These are phyloP conservation scores for Mallotus villosus DNA, from an alignment of 2,797 vertebrate genomes.

Conservation along the genomic window DNA sequence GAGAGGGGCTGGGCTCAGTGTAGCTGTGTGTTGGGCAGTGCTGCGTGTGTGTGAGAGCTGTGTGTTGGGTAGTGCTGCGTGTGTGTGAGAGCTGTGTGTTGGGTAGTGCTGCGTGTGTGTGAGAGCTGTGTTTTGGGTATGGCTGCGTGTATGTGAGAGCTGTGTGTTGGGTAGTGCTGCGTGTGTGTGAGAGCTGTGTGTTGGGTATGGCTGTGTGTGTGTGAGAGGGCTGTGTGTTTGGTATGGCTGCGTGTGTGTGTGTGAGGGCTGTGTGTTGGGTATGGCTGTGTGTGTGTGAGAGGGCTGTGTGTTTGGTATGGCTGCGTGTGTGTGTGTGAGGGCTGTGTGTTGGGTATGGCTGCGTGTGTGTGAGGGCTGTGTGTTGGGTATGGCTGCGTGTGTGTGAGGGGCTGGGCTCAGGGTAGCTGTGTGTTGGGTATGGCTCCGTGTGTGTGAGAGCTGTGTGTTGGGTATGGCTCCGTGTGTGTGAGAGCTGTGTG, in stretches of 20 bases:
- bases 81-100: conserved; percentile 18
- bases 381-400: conserved; percentile 3
- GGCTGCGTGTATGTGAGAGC: conserved; percentile 22
- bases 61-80: conserved; percentile 6
- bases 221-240: no score
- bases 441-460: conserved; percentile 12
- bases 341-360: conserved; percentile 9
- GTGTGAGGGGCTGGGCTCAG: not conserved
- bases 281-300: conserved; percentile 32
- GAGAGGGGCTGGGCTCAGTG: no score
- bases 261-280: no score
- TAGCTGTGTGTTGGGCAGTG: no score
- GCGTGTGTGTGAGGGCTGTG: conserved; percentile 1
- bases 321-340: conserved; percentile 15
- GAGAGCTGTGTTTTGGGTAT: no score
- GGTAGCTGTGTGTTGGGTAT: not conserved
- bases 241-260: conserved; percentile 38
- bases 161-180: conserved; percentile 20
- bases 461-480: conserved; percentile 4
- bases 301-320: no score
- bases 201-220: no score
- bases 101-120: conserved; percentile 20
- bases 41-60: conserved; percentile 17
- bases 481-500: conserved; percentile 19
- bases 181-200: no score